Evolutionary conservation across 2,113 vertebrate species (phyloP).

Genomic region (Zapornia atra): DNA sequence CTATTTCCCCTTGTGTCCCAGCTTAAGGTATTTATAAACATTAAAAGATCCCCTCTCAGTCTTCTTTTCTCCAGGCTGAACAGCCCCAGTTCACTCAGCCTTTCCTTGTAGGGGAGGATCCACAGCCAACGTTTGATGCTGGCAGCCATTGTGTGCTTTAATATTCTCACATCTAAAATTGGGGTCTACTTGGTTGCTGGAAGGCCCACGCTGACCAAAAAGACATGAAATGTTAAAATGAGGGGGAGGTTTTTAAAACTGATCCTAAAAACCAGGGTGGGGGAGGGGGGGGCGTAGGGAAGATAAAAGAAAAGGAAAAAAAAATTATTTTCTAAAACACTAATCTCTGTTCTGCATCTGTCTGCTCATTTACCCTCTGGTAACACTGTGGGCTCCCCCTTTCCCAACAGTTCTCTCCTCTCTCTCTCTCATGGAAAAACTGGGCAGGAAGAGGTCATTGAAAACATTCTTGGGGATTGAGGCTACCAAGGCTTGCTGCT

Average conservation of each 20-base stretch:
- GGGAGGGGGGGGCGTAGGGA: not conserved
- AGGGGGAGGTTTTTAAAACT: not conserved
- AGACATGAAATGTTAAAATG: not conserved
- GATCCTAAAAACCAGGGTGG: not conserved
- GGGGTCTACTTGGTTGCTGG: not conserved
- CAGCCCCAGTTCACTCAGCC: no score
- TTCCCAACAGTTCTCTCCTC: not conserved
- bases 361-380: constrained; percentile 22
- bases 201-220: not conserved
- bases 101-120: not conserved
- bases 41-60: no score
- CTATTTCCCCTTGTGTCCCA: no score
- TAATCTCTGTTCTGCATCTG: constrained; percentile 35
- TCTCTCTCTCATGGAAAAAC: constrained; percentile 37
- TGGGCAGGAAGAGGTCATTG: constrained; percentile 50
- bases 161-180: not conserved
- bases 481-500: constrained; percentile 33
- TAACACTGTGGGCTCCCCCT: not conserved
- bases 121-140: not conserved
- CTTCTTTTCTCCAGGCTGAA: no score
- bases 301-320: accelerated
- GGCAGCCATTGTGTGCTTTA: not conserved
- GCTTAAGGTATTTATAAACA: no score
- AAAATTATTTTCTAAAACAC: not conserved
- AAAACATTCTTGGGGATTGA: constrained; percentile 60